Evolutionary conservation across 2,888 invertebrate species (phyloP), one percentile per base, ranked within the genome.

Genomic region (Apoderus coryli): DNA sequence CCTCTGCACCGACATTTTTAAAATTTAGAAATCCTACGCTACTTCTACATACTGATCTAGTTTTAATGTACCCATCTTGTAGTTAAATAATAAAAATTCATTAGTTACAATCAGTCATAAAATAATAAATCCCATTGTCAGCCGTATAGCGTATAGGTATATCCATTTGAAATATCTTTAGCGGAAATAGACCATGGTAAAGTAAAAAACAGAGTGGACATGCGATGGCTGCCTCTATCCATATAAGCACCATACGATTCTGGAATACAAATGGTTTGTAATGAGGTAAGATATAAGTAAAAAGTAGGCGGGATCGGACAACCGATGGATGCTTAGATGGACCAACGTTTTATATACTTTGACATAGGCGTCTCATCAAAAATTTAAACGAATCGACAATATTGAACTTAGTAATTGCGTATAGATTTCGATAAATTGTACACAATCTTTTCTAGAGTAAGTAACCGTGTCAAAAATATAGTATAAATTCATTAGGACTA

Each of bases 221-320:
- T 52, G 49, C 50, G 52, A 53, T 54, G 52, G 53, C 52, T 52
- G 53, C 53, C 50, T 49, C 47, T 54, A 51, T 50, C 54, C 54
- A 51, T 55, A 54, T 54, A 54, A 54, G 54, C 52, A 51, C 49
- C 50, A 52, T 47, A 54, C 53, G 53, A 49, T 48, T 45, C 46
- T 44, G 44, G 56, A 52, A 54, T 56, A 56, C 53, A 56, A 55
- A 56, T 56, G 50, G 53, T 44, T 44, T 44, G 46, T 56, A 56
- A 56, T 56, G 53, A 56, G 50, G 44, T 40, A 40, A 49, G 52
- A 51, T 51, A 49, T 52, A 54, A 52, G 50, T 53, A 53, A 55
- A 55, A 55, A 55, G 55, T 53, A 49, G 53, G 55, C 54, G 55
- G 53, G 47, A 47, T 50, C 50, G 31, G 26, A 27, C 24, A 29